phyloP scores from a whole-genome alignment of 2,113 vertebrate species.

The Anhinga rufa region DNA sequence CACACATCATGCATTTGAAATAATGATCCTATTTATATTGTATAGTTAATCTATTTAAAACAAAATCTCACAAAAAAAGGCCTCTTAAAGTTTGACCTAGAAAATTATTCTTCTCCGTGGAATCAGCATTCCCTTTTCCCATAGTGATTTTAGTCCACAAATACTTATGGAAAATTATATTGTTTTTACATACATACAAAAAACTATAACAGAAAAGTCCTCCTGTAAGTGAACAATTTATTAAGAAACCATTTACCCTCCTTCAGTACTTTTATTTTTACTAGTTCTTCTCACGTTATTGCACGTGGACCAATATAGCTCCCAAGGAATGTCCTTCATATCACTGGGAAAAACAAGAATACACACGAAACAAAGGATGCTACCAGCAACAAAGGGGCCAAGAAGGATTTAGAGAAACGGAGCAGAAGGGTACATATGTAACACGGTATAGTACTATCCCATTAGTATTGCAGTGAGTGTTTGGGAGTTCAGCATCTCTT shows the following conservation, averaged over 20 bases:
- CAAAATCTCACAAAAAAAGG: not conserved
- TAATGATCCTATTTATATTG: not conserved
- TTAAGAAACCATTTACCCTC: not conserved
- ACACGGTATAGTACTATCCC: not conserved
- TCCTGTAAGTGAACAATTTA: not conserved
- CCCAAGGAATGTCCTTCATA: not conserved
- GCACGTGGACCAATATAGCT: not conserved
- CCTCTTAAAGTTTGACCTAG: not conserved
- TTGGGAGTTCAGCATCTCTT: not conserved
- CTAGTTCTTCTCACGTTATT: not conserved
- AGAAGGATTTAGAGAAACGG: not conserved
- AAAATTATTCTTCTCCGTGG: not conserved
- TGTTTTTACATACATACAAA: not conserved
- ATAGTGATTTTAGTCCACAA: not conserved
- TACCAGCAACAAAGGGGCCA: not conserved
- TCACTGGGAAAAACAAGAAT: not conserved
- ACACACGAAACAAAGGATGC: not conserved
- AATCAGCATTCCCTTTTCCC: not conserved
- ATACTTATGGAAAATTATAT: accelerated
- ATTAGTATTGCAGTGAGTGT: not conserved
- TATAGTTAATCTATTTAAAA: not conserved
- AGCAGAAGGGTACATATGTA: not conserved
- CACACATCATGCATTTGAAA: not conserved
- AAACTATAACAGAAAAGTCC: not conserved
- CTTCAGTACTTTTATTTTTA: not conserved